phyloP scores from a whole-genome alignment of 2,797 vertebrate genomes.

The Anas flavirostris region DNA sequence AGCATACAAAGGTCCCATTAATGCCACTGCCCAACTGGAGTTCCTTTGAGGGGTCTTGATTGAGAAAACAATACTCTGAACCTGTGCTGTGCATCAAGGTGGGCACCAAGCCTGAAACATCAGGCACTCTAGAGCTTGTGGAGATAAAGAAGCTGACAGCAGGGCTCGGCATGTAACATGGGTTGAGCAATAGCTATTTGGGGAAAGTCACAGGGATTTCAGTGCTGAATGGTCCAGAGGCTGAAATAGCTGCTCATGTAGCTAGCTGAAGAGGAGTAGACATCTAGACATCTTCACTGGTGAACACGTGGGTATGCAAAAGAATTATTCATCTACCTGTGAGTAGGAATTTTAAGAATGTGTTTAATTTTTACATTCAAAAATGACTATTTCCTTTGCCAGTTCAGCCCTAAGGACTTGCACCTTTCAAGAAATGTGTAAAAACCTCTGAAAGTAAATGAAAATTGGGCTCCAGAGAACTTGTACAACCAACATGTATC shows the following conservation, averaged over 20 bases:
- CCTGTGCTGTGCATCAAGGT: too few species aligned
- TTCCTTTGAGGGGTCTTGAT: background rate
- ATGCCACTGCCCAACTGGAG: background rate
- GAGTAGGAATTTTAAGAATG: background rate
- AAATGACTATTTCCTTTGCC: background rate
- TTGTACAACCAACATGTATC: background rate
- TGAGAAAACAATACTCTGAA: background rate
- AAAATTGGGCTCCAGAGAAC: background rate
- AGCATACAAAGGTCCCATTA: background rate
- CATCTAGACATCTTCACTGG: background rate
- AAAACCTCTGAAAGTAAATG: background rate
- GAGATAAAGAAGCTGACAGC: background rate
- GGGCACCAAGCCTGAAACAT: background rate
- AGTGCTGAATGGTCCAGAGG: background rate
- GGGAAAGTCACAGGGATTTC: background rate
- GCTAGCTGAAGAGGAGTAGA: background rate
- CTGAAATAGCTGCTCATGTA: background rate
- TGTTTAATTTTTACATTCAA: background rate
- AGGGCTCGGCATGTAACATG: rapidly evolving
- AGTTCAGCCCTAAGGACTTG: background rate
- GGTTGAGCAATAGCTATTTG: background rate
- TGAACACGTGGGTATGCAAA: background rate
- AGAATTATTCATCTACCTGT: background rate
- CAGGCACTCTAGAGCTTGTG: background rate
- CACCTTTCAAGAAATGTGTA: background rate